Evolutionary conservation across 2,113 vertebrate species (phyloP), one percentile per base, ranked within the genome.

Genomic region (Haemorhous mexicanus): DNA sequence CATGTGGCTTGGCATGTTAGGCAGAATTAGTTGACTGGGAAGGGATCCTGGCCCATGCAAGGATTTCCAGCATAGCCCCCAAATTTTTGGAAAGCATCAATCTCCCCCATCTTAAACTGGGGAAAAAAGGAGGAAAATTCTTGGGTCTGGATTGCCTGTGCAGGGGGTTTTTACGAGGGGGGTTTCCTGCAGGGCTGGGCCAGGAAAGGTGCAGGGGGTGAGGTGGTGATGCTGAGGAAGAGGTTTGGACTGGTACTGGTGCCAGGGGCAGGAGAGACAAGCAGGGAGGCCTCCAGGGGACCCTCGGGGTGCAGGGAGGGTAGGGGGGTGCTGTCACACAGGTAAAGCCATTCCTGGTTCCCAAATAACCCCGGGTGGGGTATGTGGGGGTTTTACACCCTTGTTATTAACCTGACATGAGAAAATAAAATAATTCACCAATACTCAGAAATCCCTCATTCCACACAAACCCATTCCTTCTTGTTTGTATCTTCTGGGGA

Each of bases 111-210:
- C 17, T 46, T 61, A 32, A 43, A 64, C 0, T 33, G 43, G 16
- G 15, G 44, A 2, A 55, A 2, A 55, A 77, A 87, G 43, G 37
- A 88, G 28, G 16, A 75, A 70, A 52, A n/a, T 6, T 35, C 43
- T 21, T 1, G 4, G 10, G 3, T 74, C 44, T 3, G 2, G 18
- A 33, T 17, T 1, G 2, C 28, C n/a, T 1, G 0, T 80, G 23
- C 10, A 4, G 16, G 53, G 17, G 0, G 0, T 10, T 76, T 80
- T 83, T 62, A 15, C 26, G 8, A 4, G 56, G n/a, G 24, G 20
- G 46, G 46, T 6, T 30, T 39, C 30, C 49, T 1, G 0, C 37
- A 63, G 39, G 63, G 58, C 68, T 55, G 59, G 49, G 32, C 44
- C 27, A 50, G 39, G 47, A 67, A 30, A 75, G 44, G 70, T 10